These are phyloP conservation scores for Cyprinodon brontotheroides DNA, from an alignment of 2,113 vertebrate genomes.

Conservation along the genomic window DNA sequence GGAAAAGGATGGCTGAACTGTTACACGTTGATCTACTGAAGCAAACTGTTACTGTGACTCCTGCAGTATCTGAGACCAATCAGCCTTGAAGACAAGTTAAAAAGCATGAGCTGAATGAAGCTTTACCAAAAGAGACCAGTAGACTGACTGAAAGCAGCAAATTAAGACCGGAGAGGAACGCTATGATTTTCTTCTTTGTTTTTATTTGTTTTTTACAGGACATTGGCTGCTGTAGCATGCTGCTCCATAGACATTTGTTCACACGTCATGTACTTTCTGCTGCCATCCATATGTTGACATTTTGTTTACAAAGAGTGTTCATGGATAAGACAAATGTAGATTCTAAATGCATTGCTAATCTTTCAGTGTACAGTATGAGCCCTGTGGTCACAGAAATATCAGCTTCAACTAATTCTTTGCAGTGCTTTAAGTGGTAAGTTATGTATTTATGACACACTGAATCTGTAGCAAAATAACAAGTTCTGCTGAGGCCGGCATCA, in stretches of 20 bases:
- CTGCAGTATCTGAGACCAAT: conserved; percentile 34
- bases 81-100: conserved; percentile 10
- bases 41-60: conserved; percentile 39
- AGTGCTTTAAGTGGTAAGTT: conserved; percentile 70
- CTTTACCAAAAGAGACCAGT: background rate
- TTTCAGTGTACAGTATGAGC: conserved; percentile 32
- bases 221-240: background rate
- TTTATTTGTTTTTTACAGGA: background rate
- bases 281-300: conserved; percentile 18
- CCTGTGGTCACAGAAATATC: conserved; percentile 41
- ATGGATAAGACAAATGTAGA: conserved; percentile 18
- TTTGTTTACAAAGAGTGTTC: conserved; percentile 39
- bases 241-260: conserved; percentile 9
- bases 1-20: conserved; percentile 69
- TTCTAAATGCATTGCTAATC: conserved; percentile 32
- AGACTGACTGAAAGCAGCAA: conserved; percentile 22
- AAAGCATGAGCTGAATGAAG: background rate
- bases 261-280: background rate
- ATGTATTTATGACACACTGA: conserved; percentile 76
- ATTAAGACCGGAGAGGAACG: conserved; percentile 4
- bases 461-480: conserved; percentile 55
- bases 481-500: conserved; percentile 23
- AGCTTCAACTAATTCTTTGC: conserved; percentile 53
- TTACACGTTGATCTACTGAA: conserved; percentile 44
- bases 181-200: background rate